A percentile compares a stretch with the other conserved stretches of the same genome.
Conservation (phyloP, 2,797 vertebrate genomes). For the Siniperca undulata region DNA sequence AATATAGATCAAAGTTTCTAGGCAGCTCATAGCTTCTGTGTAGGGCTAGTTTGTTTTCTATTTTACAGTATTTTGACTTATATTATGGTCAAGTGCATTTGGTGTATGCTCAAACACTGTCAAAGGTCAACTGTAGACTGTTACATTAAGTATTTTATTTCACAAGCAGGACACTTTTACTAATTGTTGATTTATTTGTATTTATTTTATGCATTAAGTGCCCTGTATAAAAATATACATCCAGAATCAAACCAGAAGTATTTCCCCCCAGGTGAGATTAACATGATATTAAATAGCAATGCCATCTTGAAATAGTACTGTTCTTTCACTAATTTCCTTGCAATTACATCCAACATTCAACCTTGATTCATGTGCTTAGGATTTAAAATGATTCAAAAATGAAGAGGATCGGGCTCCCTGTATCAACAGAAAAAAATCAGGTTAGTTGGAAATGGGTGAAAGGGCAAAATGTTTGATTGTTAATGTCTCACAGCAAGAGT, state of each 20-base stretch:
- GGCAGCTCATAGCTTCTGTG: constrained; percentile 56
- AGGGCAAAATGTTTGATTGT: not conserved
- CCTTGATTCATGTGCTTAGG: not conserved
- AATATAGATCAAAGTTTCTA: constrained; percentile 48
- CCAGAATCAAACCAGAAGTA: not conserved
- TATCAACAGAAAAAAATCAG: not conserved
- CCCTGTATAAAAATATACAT: not conserved
- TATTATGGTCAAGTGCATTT: constrained; percentile 23
- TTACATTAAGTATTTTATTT: not conserved
- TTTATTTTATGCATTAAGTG: not conserved
- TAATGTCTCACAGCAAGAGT: not conserved
- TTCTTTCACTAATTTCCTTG: not conserved
- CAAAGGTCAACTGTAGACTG: constrained; percentile 17
- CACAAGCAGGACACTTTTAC: not conserved
- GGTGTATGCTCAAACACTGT: constrained; percentile 6
- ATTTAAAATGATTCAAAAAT: not conserved
- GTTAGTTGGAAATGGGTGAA: not conserved
- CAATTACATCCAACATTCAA: not conserved
- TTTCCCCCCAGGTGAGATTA: not conserved
- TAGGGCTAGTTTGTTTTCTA: constrained; percentile 21
- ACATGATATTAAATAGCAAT: not conserved
- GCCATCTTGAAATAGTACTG: not conserved
- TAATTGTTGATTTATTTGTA: not conserved
- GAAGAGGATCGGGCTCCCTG: not conserved
- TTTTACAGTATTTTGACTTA: constrained; percentile 25